phyloP scores from a whole-genome alignment of 2,888 invertebrate species.

The Spodoptera picta region DNA sequence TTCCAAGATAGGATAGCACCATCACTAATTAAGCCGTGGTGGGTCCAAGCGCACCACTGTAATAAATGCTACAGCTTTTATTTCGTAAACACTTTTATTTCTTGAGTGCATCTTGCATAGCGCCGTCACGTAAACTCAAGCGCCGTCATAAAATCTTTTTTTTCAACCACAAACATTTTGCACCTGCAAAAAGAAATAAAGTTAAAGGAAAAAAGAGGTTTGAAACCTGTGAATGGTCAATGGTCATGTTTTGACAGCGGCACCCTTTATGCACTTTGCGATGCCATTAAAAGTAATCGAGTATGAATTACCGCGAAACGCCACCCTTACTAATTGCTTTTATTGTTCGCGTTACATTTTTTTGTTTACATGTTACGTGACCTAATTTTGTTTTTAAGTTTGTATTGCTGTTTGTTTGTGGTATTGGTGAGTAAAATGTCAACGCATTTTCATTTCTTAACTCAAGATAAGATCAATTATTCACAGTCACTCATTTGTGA shows the following conservation, averaged over 20 bases:
- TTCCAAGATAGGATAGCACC: conserved; percentile 11
- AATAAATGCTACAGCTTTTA: conserved; percentile 44
- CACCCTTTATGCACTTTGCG: conserved; percentile 69
- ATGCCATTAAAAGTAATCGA: conserved; percentile 66
- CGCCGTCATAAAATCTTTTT: conserved; percentile 81
- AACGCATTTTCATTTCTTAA: too few relatives aligned
- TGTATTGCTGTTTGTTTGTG: background rate
- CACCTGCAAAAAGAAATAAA: conserved; percentile 81
- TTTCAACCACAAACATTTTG: conserved; percentile 63
- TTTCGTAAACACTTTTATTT: conserved; percentile 44
- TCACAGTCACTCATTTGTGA: too few relatives aligned
- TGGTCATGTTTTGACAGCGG: conserved; percentile 85
- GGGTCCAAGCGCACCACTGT: conserved; percentile 30
- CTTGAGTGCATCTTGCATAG: conserved; percentile 51
- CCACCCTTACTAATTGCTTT: conserved; percentile 56
- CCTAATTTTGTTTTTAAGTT: conserved; percentile 17
- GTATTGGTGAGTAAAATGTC: background rate
- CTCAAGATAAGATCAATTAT: too few relatives aligned
- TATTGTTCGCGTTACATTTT: conserved; percentile 12
- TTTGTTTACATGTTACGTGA: conserved; percentile 6
- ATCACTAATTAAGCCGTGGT: conserved; percentile 41
- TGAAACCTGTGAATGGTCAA: conserved; percentile 65
- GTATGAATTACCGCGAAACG: conserved; percentile 60
- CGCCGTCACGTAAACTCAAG: conserved; percentile 68
- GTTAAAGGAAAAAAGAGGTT: conserved; percentile 28